Evolutionary conservation across 2,888 invertebrate genomes (phyloP).

Genomic region (Xestia sexstrigata): DNA sequence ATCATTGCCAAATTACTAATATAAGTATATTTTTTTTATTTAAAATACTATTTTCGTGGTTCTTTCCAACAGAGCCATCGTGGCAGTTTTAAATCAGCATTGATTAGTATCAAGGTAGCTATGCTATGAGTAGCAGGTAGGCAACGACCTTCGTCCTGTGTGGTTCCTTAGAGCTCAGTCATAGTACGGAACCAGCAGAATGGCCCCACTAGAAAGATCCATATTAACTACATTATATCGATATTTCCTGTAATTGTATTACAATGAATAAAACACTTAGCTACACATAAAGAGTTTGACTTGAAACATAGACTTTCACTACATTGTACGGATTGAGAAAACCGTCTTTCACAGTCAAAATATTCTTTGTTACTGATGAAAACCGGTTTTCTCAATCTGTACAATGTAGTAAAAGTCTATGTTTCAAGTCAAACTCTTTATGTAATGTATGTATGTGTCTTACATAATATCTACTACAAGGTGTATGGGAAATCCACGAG

Average conservation of each 20-base stretch:
- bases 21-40: slow-evolving; percentile 1
- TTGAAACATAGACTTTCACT: not conserved
- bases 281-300: not conserved
- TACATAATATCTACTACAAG: not conserved
- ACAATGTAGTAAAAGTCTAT: too few species aligned
- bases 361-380: too few species aligned
- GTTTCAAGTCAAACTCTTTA: too few species aligned
- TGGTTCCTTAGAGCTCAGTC: not conserved
- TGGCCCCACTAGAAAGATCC: not conserved
- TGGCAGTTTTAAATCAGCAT: not conserved
- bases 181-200: not conserved
- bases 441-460: too few species aligned
- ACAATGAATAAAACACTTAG: slow-evolving; percentile 10
- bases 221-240: not conserved
- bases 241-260: slow-evolving; percentile 17
- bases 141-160: not conserved
- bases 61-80: not conserved
- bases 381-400: too few species aligned
- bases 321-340: not conserved
- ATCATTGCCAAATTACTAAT: not conserved
- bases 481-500: not conserved
- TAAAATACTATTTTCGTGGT: slow-evolving; percentile 5
- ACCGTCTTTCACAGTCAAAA: not conserved
- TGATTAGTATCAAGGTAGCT: not conserved
- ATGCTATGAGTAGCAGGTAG: not conserved